Conservation (phyloP, 2,113 vertebrate species). For the Irena cyanogastra region DNA sequence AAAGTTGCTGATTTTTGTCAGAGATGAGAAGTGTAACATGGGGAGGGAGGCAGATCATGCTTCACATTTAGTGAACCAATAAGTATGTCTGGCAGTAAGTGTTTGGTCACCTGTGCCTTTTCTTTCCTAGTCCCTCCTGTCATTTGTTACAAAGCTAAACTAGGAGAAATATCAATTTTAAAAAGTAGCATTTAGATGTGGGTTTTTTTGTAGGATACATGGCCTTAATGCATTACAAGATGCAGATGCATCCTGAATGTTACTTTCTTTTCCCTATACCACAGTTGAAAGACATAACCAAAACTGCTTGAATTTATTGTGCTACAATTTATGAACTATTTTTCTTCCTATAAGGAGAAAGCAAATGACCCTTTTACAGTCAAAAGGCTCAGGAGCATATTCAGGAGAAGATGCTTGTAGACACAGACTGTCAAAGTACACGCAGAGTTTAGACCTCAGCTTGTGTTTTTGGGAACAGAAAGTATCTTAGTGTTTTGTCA, state of each 20-base stretch:
- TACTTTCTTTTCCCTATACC: background rate
- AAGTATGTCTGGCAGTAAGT: background rate
- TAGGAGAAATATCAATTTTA: background rate
- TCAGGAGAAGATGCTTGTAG: background rate
- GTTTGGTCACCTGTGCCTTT: background rate
- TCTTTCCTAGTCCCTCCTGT: background rate
- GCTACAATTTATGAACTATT: background rate
- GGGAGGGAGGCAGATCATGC: background rate
- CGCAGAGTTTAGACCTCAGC: background rate
- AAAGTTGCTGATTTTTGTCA: conserved; percentile 45
- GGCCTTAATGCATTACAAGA: background rate
- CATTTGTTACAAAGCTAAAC: background rate
- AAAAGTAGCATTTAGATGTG: background rate
- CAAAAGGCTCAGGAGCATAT: background rate
- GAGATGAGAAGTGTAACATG: background rate
- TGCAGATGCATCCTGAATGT: background rate
- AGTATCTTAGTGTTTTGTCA: background rate
- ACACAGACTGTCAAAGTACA: rapidly evolving
- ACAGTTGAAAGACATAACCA: background rate
- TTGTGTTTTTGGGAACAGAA: background rate
- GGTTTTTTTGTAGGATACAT: background rate
- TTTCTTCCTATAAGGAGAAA: background rate
- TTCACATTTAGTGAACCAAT: background rate
- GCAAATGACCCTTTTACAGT: background rate
- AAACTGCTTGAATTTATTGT: background rate